Evolutionary conservation across 2,888 invertebrate species (phyloP).

Genomic region (Mechanitis messenoides): DNA sequence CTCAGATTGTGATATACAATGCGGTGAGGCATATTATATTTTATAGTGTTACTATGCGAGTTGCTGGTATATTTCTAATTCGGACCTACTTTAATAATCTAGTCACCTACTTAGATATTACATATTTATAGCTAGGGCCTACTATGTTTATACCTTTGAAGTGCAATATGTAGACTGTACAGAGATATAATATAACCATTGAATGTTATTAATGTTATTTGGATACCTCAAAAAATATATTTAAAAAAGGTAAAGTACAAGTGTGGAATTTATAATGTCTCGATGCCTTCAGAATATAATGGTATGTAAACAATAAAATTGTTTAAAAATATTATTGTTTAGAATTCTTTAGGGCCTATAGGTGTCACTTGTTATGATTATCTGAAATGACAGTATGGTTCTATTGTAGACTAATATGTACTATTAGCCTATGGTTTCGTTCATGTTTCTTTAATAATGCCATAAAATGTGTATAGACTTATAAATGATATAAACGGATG

Average conservation of each 20-base stretch:
- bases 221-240: not conserved
- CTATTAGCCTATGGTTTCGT: not conserved
- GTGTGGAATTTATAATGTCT: not conserved
- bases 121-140: constrained; percentile 3
- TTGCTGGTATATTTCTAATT: not conserved
- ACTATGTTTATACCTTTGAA: not conserved
- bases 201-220: not conserved
- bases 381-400: not conserved
- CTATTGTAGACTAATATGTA: too few species aligned
- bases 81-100: not conserved
- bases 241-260: constrained; percentile 1
- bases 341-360: not conserved
- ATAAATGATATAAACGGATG: too few species aligned
- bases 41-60: not conserved
- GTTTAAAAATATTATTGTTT: constrained; percentile 4
- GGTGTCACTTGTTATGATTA: not conserved
- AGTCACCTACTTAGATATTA: constrained; percentile 5
- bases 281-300: constrained; percentile 1
- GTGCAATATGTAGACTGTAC: not conserved
- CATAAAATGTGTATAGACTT: not conserved
- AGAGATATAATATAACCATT: not conserved
- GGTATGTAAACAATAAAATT: constrained; percentile 4
- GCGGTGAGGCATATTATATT: not conserved
- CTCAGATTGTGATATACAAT: constrained; percentile 4
- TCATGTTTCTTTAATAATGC: not conserved